Conservation (phyloP, 2,888 invertebrate genomes). For the Boloria euphrosyne region DNA sequence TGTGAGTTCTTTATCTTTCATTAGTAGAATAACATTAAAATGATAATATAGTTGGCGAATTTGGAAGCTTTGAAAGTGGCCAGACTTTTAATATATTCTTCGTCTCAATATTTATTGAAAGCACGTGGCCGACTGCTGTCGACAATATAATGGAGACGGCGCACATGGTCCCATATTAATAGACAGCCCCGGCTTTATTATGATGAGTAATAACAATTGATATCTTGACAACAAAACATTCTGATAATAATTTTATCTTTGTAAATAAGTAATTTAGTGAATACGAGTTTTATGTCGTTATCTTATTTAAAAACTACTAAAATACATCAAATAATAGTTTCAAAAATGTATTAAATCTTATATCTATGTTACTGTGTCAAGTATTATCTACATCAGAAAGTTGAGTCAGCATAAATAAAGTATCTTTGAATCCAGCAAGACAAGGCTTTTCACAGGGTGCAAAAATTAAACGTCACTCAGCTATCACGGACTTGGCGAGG, state of each 20-base stretch:
- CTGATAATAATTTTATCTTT: neutral
- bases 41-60: neutral
- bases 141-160: constrained; percentile 53
- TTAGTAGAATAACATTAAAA: neutral
- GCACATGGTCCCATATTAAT: constrained; percentile 55
- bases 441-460: constrained; percentile 46
- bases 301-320: neutral
- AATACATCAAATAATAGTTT: too few species aligned
- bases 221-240: constrained; percentile 6
- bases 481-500: constrained; percentile 65
- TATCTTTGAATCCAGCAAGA: constrained; percentile 4
- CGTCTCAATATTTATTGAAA: constrained; percentile 39
- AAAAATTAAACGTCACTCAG: constrained; percentile 74
- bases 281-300: neutral
- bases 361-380: too few species aligned
- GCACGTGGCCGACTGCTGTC: constrained; percentile 40
- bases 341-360: too few species aligned
- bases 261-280: neutral
- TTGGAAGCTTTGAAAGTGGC: neutral
- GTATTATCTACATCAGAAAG: too few species aligned
- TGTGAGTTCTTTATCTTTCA: neutral
- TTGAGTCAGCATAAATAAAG: neutral
- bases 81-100: constrained; percentile 18
- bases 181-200: constrained; percentile 45
- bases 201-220: constrained; percentile 21